Conservation (phyloP, 1,140 invertebrate genomes). For the Tachypleus tridentatus region DNA sequence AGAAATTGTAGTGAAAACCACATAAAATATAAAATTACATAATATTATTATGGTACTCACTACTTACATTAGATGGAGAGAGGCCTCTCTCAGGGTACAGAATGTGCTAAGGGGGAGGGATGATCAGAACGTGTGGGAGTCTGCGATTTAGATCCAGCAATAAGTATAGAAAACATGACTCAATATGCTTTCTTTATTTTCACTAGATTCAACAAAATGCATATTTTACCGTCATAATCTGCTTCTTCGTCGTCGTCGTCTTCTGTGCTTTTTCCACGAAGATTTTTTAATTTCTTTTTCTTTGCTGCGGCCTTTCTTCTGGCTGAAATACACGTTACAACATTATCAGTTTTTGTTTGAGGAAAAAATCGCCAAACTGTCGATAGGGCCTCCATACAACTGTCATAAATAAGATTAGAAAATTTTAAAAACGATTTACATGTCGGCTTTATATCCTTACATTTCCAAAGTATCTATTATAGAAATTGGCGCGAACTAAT, state of each 20-base stretch:
- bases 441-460: background rate
- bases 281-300: slow-evolving; percentile 92
- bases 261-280: slow-evolving; percentile 92
- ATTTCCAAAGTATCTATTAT: background rate
- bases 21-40: too few relatives aligned
- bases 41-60: too few relatives aligned
- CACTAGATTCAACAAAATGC: too few relatives aligned
- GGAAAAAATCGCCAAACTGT: background rate
- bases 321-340: slow-evolving; percentile 43
- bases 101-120: too few relatives aligned
- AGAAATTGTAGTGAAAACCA: too few relatives aligned
- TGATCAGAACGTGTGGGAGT: too few relatives aligned
- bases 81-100: too few relatives aligned
- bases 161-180: too few relatives aligned
- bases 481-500: background rate
- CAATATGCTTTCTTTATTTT: too few relatives aligned
- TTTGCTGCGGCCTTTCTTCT: slow-evolving; percentile 86
- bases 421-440: slow-evolving; percentile 7
- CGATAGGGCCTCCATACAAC: background rate
- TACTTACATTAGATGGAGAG: too few relatives aligned
- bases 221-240: slow-evolving; percentile 53
- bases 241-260: slow-evolving; percentile 94
- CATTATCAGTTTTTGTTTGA: too few relatives aligned
- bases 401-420: slow-evolving; percentile 7
- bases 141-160: too few relatives aligned